Evolutionary conservation across 2,888 invertebrate genomes (phyloP), one percentile per base, ranked within the genome.

Genomic region (Norana najaformis): DNA sequence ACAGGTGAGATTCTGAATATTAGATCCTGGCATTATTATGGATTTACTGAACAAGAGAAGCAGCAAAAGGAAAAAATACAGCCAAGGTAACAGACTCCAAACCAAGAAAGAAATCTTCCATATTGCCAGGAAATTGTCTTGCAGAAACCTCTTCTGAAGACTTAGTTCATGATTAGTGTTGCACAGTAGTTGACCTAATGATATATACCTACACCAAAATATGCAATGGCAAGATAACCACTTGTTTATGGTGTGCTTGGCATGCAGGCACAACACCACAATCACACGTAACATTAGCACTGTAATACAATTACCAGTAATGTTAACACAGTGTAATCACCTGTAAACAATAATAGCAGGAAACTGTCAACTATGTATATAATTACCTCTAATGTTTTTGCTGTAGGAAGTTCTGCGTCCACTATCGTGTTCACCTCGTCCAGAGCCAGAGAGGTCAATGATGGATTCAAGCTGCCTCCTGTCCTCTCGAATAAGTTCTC

Each of bases 401-500:
- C 85, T 85, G 85, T 85, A 85, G 85, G 85, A 85, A 36, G 85
- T 85, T 85, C 85, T 30, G 35, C 85, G 35, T 36, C 20, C 85
- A 1, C 85, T 35, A 37, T 85, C 36, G 34, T 85, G 37, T 34
- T 36, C 85, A 23, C 85, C 85, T 36, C 35, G 85, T 85, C 16
- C 85, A 37, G 36, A 8, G 37, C 85, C 69, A 18, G 41, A 41
- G 16, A 89, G 18, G 82, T 89, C 89, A n/a, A 83, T 37, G 89
- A 53, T 35, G 3, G 35, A 69, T 20, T 89, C 47, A 13, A 89
- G 89, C 16, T 89, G 35, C 89, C 47, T n/a, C 69, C 23, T 37
- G 36, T 89, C 89, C 69, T 89, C 89, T 34, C 37, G 69, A 37
- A 89, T 69, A 35, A 85, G 35, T 85, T 85, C 85, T 38, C 82